Evolutionary conservation across 2,113 vertebrate species (phyloP).

Genomic region (Equus przewalskii): DNA sequence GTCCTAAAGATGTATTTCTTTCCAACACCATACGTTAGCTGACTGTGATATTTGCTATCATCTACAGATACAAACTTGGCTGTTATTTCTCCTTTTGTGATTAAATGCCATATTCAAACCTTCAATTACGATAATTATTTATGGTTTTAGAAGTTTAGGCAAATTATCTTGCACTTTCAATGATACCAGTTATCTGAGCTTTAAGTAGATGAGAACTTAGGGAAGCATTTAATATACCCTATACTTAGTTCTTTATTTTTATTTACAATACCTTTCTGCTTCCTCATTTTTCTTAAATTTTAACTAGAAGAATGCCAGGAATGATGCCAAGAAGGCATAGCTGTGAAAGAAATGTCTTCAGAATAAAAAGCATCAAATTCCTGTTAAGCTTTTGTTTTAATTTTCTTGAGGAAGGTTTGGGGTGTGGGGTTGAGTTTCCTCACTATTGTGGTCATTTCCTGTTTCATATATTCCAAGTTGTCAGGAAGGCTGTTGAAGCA

Average conservation of each 20-base stretch:
- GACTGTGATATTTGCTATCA: not conserved
- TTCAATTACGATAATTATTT: not conserved
- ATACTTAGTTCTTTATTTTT: not conserved
- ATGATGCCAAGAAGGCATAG: not conserved
- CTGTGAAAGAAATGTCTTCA: not conserved
- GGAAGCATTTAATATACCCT: not conserved
- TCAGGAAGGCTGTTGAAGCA: not conserved
- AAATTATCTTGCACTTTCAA: not conserved
- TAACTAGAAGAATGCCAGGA: not conserved
- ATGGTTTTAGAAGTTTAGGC: conserved; percentile 21
- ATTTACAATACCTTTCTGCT: not conserved
- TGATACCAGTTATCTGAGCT: not conserved
- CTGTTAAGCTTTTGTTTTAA: not conserved
- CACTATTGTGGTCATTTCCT: not conserved
- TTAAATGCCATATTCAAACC: not conserved
- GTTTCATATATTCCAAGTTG: not conserved
- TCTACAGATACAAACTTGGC: not conserved
- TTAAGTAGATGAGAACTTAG: not conserved
- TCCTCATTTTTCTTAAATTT: conserved; percentile 15
- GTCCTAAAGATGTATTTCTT: not conserved
- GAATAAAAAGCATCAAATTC: not conserved
- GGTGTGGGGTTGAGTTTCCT: not conserved
- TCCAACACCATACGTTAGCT: not conserved
- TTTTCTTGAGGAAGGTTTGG: not conserved
- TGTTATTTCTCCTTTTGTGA: not conserved